Base-by-base conservation (phyloP, 2,888 invertebrate genomes). In the Epistrophe grossulariae region DNA sequence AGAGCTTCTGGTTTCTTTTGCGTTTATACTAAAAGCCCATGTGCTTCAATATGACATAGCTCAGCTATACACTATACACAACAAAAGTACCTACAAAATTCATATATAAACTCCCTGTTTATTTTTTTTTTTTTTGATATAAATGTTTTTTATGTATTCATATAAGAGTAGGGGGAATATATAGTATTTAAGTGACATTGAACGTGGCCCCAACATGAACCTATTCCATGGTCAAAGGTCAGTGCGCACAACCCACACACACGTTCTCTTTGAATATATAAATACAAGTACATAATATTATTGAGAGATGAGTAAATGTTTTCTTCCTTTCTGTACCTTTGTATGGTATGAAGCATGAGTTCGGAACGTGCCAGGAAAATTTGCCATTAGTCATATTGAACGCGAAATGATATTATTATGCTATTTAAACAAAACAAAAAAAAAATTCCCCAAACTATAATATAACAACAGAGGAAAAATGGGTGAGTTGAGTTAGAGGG, bases 161-260 rank as follows among this genome's bases (percentile, higher is more conserved):
- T 9, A 24, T 24, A 4, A 50, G 31, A 43, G 60, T 62, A 38
- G 13, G 70, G 62, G 55, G n/a, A n/a, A n/a, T n/a, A n/a, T 77
- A 76, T 24, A 31, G 31, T 31, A 31, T n/a, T n/a, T 35, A 35
- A 59, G 71, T 79, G 85, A 74, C 85, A 85, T 82, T 85, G 85
- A 78, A 82, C 73, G 45, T 81, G 80, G 81, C 81, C 85, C 80
- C 78, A 64, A 28, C 62, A 74, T 85, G 85, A 85, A 85, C 85
- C 45, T 78, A 64, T 59, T 50, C 81, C 78, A 78, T 82, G 85
- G 85, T 74, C 85, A 85, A 85, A 82, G 85, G 85, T 85, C 85
- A 81, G 52, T 52, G 72, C 68, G 76, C 77, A 57, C 71, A 68
- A 52, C 40, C 43, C 50, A 71, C 72, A 66, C 72, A 66, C 79